phyloP scores from a whole-genome alignment of 2,113 vertebrate species.

The Tauraco erythrolophus region DNA sequence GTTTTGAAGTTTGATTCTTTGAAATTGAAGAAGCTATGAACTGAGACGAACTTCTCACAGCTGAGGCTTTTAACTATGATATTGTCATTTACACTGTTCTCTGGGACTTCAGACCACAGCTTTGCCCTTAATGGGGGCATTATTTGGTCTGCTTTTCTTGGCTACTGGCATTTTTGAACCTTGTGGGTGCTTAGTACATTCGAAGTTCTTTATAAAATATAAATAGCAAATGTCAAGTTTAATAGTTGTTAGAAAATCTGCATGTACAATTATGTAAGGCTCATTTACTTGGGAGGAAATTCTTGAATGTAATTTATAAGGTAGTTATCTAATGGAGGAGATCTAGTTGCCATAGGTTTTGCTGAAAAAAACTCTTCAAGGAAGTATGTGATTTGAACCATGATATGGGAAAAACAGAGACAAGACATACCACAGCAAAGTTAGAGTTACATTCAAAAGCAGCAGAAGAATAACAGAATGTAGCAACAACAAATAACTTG shows the following conservation, averaged over 20 bases:
- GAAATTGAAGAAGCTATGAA: slow-evolving; percentile 14
- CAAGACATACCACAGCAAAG: neutral
- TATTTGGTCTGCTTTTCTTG: neutral
- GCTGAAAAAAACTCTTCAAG: neutral
- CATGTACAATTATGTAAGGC: neutral
- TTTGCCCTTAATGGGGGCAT: neutral
- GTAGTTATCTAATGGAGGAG: neutral
- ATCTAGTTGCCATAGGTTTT: neutral
- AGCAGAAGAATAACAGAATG: neutral
- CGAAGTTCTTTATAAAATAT: neutral
- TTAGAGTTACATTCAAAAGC: neutral
- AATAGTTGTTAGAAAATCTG: neutral
- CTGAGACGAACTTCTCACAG: neutral
- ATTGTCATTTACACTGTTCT: neutral
- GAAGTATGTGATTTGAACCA: neutral
- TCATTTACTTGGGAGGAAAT: neutral
- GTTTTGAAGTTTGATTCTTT: slow-evolving; percentile 15
- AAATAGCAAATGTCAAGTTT: slow-evolving; percentile 2
- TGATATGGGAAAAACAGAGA: neutral
- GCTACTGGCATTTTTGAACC: neutral
- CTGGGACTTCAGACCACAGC: neutral
- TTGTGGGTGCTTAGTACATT: neutral
- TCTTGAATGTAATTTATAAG: neutral
- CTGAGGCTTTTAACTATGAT: neutral
- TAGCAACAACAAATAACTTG: neutral